These are phyloP conservation scores for Tachina grossa DNA, from an alignment of 2,888 invertebrate genomes.

Conservation along the genomic window DNA sequence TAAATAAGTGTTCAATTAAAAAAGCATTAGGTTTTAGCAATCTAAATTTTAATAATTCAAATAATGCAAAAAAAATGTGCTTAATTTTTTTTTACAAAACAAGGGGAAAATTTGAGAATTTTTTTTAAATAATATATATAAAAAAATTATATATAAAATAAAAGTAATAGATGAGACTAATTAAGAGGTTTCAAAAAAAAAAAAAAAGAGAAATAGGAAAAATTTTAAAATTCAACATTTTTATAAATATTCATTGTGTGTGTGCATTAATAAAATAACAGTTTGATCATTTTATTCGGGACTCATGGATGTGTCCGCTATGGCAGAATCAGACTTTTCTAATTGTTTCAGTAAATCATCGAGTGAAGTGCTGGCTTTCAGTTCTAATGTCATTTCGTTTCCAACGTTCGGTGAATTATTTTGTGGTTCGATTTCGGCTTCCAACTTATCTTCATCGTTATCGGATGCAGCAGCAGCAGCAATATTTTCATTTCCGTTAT, in stretches of 20 bases:
- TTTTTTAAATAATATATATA: conserved; percentile 2
- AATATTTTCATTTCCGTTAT: conserved; percentile 2
- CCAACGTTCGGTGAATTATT: conserved; percentile 16
- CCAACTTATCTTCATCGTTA: conserved; percentile 14
- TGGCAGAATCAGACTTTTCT: conserved; percentile 68
- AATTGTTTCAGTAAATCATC: conserved; percentile 38
- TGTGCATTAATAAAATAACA: conserved; percentile 23
- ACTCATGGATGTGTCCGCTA: conserved; percentile 58
- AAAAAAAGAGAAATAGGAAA: neutral
- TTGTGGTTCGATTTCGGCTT: neutral
- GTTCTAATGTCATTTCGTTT: neutral
- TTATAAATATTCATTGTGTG: conserved; percentile 21
- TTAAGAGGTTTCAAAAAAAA: conserved; percentile 14
- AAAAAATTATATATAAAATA: conserved; percentile 10
- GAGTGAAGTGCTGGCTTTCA: conserved; percentile 5
- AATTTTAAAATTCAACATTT: conserved; percentile 51
- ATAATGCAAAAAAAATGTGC: conserved; percentile 21
- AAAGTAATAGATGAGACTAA: conserved; percentile 33
- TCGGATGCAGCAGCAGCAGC: conserved; percentile 2
- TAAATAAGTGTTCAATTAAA: conserved; percentile 56
- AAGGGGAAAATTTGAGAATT: neutral
- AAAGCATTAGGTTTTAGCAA: conserved; percentile 43
- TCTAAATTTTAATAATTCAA: conserved; percentile 53
- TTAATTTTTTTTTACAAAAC: conserved; percentile 47
- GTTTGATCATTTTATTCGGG: conserved; percentile 41